Evolutionary conservation across 2,797 vertebrate species (phyloP), one percentile per base, ranked within the genome.

Genomic region (Poeciliopsis infans): DNA sequence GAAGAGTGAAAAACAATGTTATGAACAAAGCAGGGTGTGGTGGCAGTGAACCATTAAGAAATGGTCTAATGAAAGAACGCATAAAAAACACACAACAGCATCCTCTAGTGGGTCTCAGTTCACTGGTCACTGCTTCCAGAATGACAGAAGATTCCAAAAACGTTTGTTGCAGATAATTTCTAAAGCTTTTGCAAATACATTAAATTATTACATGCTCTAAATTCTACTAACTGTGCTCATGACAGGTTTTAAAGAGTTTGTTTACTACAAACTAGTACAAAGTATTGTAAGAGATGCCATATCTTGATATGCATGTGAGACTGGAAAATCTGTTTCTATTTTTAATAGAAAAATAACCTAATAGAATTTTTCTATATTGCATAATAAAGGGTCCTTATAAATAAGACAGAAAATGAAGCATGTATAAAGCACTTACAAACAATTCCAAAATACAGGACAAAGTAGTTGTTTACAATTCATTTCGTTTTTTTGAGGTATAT

Each of bases 21-120:
- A 57, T 39, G 39, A 79, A 85, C 36, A 80, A 72, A 77, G 70
- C 51, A 6, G 39, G 71, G 51, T n/a, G 75, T 80, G 72, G 55
- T 79, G 66, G 46, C 46, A 70, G 33, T 72, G 78, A 68, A 68
- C 79, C 76, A 79, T 87, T 51, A 68, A 20, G 53, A 4, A 69
- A 31, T 31, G 33, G 57, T 53, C 51, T 78, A 46, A 69, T 31
- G 86, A 57, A 71, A 25, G 28, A 80, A 18, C 20, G 12, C 25
- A 43, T 70, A 16, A 76, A 79, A 77, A 53, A 85, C 33, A 72
- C 39, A 83, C 83, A 87, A 83, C 83, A 89, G 80, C 75, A 83
- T 45, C 88, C 84, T 90, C 84, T 86, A 81, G 87, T 85, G 86
- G 86, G 55, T 82, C 46, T 72, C 31, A 74, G 51, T 49, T 78